Percentiles rank a stretch among this genome's conserved stretches.
These are phyloP conservation scores for Agapornis roseicollis DNA, from an alignment of 2,113 vertebrate species.

Conservation along the genomic window DNA sequence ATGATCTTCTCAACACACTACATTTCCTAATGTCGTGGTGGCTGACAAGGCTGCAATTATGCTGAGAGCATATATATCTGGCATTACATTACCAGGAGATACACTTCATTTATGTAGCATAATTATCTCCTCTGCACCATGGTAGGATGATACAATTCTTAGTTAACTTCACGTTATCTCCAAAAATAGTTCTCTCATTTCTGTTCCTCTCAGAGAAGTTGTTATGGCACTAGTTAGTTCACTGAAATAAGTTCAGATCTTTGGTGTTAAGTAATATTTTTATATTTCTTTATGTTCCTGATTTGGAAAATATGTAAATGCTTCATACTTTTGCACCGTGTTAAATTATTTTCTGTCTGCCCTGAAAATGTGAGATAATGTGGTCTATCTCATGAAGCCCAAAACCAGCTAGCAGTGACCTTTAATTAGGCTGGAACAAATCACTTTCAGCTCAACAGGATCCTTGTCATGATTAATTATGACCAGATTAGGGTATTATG, in stretches of 20 bases:
- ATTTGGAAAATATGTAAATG: neutral
- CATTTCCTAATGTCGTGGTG: neutral
- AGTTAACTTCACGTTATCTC: neutral
- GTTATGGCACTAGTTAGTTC: neutral
- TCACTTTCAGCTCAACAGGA: neutral
- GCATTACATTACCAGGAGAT: neutral
- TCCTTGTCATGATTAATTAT: conserved; percentile 36
- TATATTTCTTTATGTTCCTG: neutral
- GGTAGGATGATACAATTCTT: neutral
- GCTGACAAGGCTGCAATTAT: neutral
- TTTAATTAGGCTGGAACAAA: conserved; percentile 34
- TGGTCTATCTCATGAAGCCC: neutral
- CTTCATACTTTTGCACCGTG: neutral
- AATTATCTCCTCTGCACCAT: neutral
- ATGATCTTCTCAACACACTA: neutral
- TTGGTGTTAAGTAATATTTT: neutral
- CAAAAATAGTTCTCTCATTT: neutral
- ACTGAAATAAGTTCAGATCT: neutral
- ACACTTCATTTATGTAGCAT: neutral
- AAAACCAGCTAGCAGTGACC: neutral
- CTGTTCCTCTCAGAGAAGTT: neutral
- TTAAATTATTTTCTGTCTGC: neutral
- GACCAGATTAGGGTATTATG: neutral
- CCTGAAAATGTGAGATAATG: neutral
- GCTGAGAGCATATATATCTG: neutral